Evolutionary conservation across 2,888 invertebrate species (phyloP).

Genomic region (Phyto melanocephala): DNA sequence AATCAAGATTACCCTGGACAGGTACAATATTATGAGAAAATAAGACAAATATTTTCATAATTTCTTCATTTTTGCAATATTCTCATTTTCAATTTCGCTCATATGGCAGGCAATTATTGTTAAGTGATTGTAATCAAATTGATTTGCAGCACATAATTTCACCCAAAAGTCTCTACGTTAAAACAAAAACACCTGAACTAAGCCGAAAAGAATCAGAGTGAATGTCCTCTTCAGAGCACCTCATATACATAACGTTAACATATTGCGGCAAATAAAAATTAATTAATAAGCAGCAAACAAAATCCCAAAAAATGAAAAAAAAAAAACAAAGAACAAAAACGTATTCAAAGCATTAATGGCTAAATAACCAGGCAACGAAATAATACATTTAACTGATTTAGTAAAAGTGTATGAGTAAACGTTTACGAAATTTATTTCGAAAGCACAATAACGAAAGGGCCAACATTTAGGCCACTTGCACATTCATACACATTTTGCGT

Average conservation of each 20-base stretch:
- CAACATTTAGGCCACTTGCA: background rate
- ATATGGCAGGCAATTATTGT: conserved; percentile 31
- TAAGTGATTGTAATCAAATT: conserved; percentile 54
- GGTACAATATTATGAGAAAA: no score
- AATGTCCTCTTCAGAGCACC: conserved; percentile 45
- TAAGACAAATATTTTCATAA: conserved; percentile 25
- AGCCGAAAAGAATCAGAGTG: background rate
- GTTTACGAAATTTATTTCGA: conserved; percentile 1
- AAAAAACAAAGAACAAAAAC: background rate
- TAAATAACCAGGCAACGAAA: conserved; percentile 28
- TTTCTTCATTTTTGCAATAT: background rate
- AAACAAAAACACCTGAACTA: conserved; percentile 18
- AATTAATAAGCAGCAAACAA: conserved; percentile 54
- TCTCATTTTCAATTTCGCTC: background rate
- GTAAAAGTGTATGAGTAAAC: background rate
- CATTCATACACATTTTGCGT: background rate
- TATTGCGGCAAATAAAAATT: conserved; percentile 37
- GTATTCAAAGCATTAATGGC: conserved; percentile 29
- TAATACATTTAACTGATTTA: conserved; percentile 9
- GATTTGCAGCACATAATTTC: conserved; percentile 51
- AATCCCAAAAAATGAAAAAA: background rate
- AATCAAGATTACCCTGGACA: background rate
- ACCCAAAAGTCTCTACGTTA: conserved; percentile 34
- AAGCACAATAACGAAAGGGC: conserved; percentile 10
- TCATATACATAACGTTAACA: conserved; percentile 19